Evolutionary conservation across 2,113 vertebrate genomes (phyloP).

Genomic region (Bujurquina vittata): DNA sequence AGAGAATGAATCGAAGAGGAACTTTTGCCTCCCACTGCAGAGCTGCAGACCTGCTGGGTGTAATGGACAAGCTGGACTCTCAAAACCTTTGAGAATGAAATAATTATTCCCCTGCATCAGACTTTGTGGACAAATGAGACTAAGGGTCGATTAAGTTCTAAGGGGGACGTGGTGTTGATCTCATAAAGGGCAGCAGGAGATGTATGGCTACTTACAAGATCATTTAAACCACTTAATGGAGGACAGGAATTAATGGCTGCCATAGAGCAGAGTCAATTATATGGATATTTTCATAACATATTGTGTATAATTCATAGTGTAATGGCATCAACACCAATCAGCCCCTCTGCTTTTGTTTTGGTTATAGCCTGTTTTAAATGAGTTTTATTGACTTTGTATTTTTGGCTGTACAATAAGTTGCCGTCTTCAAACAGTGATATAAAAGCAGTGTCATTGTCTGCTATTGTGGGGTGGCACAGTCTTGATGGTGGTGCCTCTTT

Average conservation of each 20-base stretch:
- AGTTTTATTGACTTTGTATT: conserved; percentile 63
- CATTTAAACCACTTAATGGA: conserved; percentile 81
- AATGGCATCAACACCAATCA: conserved; percentile 66
- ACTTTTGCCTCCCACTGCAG: conserved; percentile 40
- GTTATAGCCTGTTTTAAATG: conserved; percentile 68
- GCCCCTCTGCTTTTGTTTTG: conserved; percentile 66
- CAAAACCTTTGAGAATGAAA: conserved; percentile 73
- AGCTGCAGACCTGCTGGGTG: conserved; percentile 50
- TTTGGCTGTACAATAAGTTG: conserved; percentile 43
- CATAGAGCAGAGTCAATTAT: conserved; percentile 77
- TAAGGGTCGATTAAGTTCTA: conserved; percentile 78
- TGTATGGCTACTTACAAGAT: conserved; percentile 81
- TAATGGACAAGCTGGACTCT: conserved; percentile 72
- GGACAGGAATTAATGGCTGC: conserved; percentile 78
- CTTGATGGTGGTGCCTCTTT: conserved; percentile 63
- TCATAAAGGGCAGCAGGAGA: conserved; percentile 81
- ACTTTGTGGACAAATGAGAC: conserved; percentile 72
- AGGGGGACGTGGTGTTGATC: conserved; percentile 71
- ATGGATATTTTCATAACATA: conserved; percentile 80
- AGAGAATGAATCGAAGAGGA: conserved; percentile 64
- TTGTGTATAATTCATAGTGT: conserved; percentile 75
- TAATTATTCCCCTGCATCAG: conserved; percentile 72
- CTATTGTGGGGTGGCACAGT: conserved; percentile 46
- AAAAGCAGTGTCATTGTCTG: conserved; percentile 56
- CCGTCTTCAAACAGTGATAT: conserved; percentile 54